Base-by-base conservation (phyloP, 53 echinoderm and acorn worm genomes). In the Paracentrotus lividus region DNA sequence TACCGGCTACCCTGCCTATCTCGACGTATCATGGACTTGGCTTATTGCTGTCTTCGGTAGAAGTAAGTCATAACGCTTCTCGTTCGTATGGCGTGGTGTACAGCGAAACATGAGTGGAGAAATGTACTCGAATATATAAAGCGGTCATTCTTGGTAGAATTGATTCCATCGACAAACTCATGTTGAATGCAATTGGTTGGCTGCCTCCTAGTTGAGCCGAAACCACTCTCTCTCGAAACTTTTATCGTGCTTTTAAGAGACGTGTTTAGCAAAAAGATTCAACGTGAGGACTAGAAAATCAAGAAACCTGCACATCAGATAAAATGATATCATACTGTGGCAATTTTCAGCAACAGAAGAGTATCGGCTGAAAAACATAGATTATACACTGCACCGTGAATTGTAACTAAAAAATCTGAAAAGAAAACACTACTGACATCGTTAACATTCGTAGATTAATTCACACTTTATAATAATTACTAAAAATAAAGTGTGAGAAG, bases 51-150 rank as follows among this genome's bases (percentile, higher is more conserved):
- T 20, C 72, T 6, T 10, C 21, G 36, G 40, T 36, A 20, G 72
- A 20, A 66, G 23, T 7, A 40, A 72, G 72, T 21, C 72, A 49
- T 10, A 44, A 21, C 12, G 47, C 49, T 81, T 81, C 81, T 81
- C 81, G 47, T 81, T 12, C 26, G 81, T 81, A 26, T 47, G 76
- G 44, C 49, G 16, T 8, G 49, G 81, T 47, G 81, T 13, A 2
- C 81, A 24, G 44, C 26, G 81, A 27, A 45, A 81, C 13, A 47
- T 44, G n/a, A 9, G 81, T 45, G 45, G 81, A 24, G 45, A 26
- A 75, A 78, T 78, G 45, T 24, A 81, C 81, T 8, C 26, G 47
- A 45, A 81, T 45, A 81, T 81, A 81, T 47, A 81, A 81, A 81
- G 26, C 47, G 45, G 81, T 26, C 81, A 81, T 21, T 33, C n/a